phyloP scores from a whole-genome alignment of 2,113 vertebrate species.

The Ictalurus punctatus region DNA sequence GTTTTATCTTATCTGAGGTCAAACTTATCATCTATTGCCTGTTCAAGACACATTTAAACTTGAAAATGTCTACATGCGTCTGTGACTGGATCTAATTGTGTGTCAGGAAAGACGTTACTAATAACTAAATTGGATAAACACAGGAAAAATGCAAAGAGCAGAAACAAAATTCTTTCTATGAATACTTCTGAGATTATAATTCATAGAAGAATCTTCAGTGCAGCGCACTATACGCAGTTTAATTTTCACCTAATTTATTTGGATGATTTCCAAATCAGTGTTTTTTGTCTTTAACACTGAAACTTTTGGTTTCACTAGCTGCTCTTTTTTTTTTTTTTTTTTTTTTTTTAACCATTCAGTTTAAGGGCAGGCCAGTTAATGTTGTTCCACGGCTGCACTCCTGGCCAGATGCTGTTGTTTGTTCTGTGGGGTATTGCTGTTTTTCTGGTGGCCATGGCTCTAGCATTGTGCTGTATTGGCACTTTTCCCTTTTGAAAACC shows the following conservation, averaged over 20 bases:
- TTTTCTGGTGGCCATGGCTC: constrained; percentile 20
- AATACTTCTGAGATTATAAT: background rate
- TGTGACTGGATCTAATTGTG: background rate
- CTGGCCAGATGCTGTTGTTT: background rate
- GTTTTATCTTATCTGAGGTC: background rate
- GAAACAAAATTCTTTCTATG: background rate
- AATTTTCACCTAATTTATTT: background rate
- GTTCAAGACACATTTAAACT: background rate
- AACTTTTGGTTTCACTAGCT: background rate
- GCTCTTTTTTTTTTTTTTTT: no score
- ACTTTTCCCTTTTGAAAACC: constrained; percentile 21
- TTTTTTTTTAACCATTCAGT: background rate
- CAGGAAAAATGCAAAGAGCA: background rate
- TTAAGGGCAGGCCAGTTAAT: background rate
- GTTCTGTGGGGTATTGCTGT: background rate
- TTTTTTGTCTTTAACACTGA: background rate
- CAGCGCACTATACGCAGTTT: background rate
- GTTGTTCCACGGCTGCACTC: background rate
- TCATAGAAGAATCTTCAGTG: background rate
- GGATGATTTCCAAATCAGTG: background rate
- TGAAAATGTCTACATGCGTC: background rate
- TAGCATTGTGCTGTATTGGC: constrained; percentile 26
- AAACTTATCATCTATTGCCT: background rate
- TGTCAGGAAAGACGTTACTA: background rate
- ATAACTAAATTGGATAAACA: background rate